phyloP scores from a whole-genome alignment of 2,888 invertebrate genomes.

The Melipona bicolor region DNA sequence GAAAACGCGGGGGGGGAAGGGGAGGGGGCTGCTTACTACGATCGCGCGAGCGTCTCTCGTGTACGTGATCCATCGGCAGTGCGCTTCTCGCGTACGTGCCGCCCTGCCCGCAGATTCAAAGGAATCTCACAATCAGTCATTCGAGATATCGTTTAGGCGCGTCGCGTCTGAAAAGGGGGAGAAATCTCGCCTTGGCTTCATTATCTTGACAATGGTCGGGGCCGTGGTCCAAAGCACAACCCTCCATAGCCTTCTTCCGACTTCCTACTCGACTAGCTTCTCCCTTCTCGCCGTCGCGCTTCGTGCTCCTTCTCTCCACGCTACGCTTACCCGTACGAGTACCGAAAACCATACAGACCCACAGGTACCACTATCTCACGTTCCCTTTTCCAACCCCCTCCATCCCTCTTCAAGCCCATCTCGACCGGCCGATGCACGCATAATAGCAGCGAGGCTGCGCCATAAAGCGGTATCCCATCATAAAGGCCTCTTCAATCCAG shows the following conservation, averaged over 20 bases:
- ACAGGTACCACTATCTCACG: slow-evolving; percentile 29
- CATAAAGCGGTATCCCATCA: slow-evolving; percentile 79
- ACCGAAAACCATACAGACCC: slow-evolving; percentile 56
- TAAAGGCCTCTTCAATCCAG: slow-evolving; percentile 80
- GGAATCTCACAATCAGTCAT: slow-evolving; percentile 66
- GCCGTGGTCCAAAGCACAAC: slow-evolving; percentile 66
- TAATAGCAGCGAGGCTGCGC: slow-evolving; percentile 77
- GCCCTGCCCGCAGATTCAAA: slow-evolving; percentile 29
- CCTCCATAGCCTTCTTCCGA: slow-evolving; percentile 46
- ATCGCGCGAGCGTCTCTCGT: neutral
- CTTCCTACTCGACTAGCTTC: slow-evolving; percentile 2
- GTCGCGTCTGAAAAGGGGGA: slow-evolving; percentile 70
- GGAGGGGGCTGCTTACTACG: neutral
- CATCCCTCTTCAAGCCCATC: neutral
- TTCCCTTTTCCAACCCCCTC: neutral
- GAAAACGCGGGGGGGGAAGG: neutral
- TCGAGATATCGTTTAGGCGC: slow-evolving; percentile 68
- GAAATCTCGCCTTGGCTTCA: slow-evolving; percentile 78
- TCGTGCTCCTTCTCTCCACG: neutral
- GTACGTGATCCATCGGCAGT: neutral
- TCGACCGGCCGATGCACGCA: slow-evolving; percentile 78
- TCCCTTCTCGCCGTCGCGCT: neutral
- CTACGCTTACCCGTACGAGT: slow-evolving; percentile 37
- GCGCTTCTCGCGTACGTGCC: slow-evolving; percentile 18
- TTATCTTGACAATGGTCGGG: slow-evolving; percentile 76